A percentile compares a stretch with the other conserved stretches of the same genome.
phyloP scores from a whole-genome alignment of 2,888 invertebrate genomes.

The Parnassius glacialis region DNA sequence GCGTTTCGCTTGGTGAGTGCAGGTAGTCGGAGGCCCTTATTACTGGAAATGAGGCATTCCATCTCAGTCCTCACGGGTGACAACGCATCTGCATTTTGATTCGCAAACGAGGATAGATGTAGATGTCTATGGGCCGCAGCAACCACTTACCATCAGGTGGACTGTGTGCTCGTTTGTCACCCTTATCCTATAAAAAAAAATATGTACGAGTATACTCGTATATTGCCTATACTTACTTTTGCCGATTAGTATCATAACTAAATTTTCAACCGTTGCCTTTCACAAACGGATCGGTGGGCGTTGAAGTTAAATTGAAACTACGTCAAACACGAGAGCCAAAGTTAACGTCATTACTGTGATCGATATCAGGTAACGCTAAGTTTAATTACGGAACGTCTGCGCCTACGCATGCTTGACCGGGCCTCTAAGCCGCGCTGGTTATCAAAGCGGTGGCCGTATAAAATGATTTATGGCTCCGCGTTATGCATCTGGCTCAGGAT shows the following conservation, averaged over 20 bases:
- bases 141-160: too few relatives aligned
- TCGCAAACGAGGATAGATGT: too few relatives aligned
- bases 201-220: too few relatives aligned
- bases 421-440: constrained; percentile 27
- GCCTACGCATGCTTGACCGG: constrained; percentile 34
- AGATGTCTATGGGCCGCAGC: too few relatives aligned
- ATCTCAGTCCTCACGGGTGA: too few relatives aligned
- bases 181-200: too few relatives aligned
- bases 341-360: constrained; percentile 37
- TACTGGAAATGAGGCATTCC: too few relatives aligned
- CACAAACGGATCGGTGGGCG: constrained; percentile 25
- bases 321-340: constrained; percentile 27
- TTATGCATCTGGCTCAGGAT: constrained; percentile 19
- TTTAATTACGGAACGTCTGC: constrained; percentile 42
- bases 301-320: constrained; percentile 27
- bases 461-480: constrained; percentile 25
- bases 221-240: too few relatives aligned
- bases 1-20: too few relatives aligned
- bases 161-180: too few relatives aligned
- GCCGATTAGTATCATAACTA: constrained; percentile 18
- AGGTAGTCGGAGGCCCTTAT: too few relatives aligned
- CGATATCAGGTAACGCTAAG: constrained; percentile 41
- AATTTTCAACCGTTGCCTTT: constrained; percentile 18
- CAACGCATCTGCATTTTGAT: too few relatives aligned
- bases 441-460: constrained; percentile 27